Evolutionary conservation across 2,797 vertebrate species (phyloP), one percentile per base, ranked within the genome.

Genomic region (Crenichthys baileyi): DNA sequence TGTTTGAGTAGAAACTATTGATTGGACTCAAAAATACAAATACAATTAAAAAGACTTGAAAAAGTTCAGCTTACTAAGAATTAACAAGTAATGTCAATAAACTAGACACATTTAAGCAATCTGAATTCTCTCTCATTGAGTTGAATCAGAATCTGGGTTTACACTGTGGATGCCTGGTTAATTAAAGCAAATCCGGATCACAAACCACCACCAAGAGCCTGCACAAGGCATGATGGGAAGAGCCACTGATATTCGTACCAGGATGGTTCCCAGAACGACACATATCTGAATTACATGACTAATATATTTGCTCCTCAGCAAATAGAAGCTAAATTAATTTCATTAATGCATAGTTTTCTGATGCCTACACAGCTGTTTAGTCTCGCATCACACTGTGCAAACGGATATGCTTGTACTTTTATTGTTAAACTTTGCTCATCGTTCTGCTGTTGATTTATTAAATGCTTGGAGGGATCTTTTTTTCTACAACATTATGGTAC

Each of bases 81-180:
- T 36, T 36, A 36, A 36, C 31, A 36, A 36, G 31, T 36, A 1
- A 36, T 36, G 31, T 36, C 31, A 36, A 36, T 36, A 36, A 36
- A 36, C 31, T 36, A 36, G 31, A 36, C 31, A 36, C 31, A 36
- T 36, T 36, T 36, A 36, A 3, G 31, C 31, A 36, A 36, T 36
- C 31, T 36, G 31, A 36, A 36, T 3, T 36, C 31, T 3, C 1
- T 1, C 2, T 1, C 1, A 0, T 1, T 36, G 31, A 1, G 2
- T 1, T 36, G 2, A 3, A 36, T 1, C 31, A 36, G 0, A 36
- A 1, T 3, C 31, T 3, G 1, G 31, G 31, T 1, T 1, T 1
- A 3, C 31, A 3, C 31, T 3, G 2, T 1, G 6, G 15, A 15
- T 13, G 16, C 16, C 16, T 31, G 13, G 13, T 61, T 18, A 31